These are phyloP conservation scores for Pangasius mekongensis DNA, from an alignment of 2,797 vertebrate genomes.

Conservation along the genomic window DNA sequence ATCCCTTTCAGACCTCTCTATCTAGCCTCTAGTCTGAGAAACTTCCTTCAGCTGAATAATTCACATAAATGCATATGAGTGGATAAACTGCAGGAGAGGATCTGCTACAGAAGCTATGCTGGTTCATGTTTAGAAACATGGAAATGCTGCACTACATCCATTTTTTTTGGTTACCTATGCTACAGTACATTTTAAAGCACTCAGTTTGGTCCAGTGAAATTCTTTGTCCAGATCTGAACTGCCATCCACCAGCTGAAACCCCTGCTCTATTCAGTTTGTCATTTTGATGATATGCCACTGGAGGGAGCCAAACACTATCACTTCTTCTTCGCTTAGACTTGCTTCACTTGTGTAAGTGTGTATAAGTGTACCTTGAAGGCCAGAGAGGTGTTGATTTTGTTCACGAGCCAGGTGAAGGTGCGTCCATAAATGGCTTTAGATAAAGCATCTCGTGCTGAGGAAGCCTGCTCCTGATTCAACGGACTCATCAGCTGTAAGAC, in stretches of 20 bases:
- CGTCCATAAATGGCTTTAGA: conserved; percentile 94
- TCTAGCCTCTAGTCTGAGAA: background rate
- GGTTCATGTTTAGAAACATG: background rate
- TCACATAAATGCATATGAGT: too few species aligned
- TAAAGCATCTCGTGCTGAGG: conserved; percentile 88
- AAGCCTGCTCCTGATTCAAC: conserved; percentile 93
- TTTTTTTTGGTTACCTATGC: background rate
- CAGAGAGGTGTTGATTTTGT: conserved; percentile 92
- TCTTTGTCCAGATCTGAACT: background rate
- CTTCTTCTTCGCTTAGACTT: too few species aligned
- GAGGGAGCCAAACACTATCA: conserved; percentile 47
- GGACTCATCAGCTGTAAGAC: conserved; percentile 87
- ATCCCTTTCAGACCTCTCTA: background rate
- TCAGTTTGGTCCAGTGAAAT: background rate
- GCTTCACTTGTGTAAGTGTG: too few species aligned
- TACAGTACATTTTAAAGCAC: background rate
- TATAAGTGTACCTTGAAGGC: conserved; percentile 80
- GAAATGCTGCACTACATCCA: background rate
- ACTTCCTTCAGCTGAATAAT: background rate
- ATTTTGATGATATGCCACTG: background rate
- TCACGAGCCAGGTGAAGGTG: conserved; percentile 96
- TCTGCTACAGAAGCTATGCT: background rate
- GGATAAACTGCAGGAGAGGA: background rate
- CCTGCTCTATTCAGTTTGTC: background rate
- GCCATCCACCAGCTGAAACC: background rate